Evolutionary conservation across 2,797 vertebrate genomes (phyloP).

Genomic region (Mormyrops attenuatus): DNA sequence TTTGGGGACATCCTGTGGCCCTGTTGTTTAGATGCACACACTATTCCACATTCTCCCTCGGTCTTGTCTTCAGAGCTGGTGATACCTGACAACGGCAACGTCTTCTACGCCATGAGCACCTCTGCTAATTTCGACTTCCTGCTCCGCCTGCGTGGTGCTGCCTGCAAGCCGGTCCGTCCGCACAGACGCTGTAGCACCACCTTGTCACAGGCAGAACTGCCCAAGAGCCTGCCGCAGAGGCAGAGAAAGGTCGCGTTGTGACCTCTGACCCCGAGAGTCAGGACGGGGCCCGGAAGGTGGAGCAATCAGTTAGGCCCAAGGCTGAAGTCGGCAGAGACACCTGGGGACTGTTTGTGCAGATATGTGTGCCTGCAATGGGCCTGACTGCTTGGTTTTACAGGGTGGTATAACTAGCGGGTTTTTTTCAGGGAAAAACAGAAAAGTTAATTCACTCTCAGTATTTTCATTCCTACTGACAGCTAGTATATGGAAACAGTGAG

Average conservation of each 20-base stretch:
- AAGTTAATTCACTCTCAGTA: not conserved
- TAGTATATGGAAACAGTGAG: not conserved
- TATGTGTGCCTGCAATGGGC: not conserved
- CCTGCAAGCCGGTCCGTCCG: conserved; percentile 57
- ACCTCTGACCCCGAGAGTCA: conserved; percentile 31
- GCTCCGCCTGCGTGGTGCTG: conserved; percentile 67
- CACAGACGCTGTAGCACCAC: conserved; percentile 69
- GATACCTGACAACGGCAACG: conserved; percentile 82
- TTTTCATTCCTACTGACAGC: not conserved
- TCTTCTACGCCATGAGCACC: conserved; percentile 95
- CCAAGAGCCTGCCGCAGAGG: conserved; percentile 66
- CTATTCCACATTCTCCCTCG: not conserved
- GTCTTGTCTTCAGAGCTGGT: conserved; percentile 69
- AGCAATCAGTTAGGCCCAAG: not conserved
- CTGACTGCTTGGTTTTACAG: not conserved
- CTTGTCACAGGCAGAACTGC: conserved; percentile 64
- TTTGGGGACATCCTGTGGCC: not conserved
- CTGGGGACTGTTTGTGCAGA: not conserved
- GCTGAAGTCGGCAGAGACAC: not conserved
- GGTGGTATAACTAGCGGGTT: not conserved
- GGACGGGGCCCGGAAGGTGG: not conserved
- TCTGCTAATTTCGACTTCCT: conserved; percentile 85
- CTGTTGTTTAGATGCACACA: not conserved
- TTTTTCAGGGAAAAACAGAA: not conserved
- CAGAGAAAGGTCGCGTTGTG: conserved; percentile 78